Percentiles rank a stretch among this genome's conserved stretches.
These are phyloP conservation scores for Steinernema scapterisci DNA, from an alignment of 2,888 invertebrate genomes.

Conservation along the genomic window DNA sequence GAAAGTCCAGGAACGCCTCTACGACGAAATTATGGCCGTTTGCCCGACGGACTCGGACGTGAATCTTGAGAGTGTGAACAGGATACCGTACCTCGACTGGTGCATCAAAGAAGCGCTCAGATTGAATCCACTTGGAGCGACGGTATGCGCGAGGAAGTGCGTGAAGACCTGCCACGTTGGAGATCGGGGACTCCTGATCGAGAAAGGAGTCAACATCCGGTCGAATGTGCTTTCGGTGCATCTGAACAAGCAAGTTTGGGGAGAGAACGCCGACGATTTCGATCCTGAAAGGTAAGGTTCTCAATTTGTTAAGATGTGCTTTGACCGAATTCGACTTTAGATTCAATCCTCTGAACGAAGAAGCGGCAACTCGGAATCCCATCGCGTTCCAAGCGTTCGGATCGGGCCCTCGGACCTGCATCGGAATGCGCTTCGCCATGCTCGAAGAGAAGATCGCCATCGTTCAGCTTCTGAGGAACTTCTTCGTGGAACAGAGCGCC, in stretches of 20 bases:
- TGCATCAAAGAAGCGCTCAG: slow-evolving; percentile 46
- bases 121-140: slow-evolving; percentile 43
- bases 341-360: slow-evolving; percentile 24
- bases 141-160: slow-evolving; percentile 4
- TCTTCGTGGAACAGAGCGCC: slow-evolving; percentile 38
- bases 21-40: slow-evolving; percentile 65
- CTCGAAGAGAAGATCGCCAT: slow-evolving; percentile 61
- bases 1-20: slow-evolving; percentile 68
- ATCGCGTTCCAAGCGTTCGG: slow-evolving; percentile 47
- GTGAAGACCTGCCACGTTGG: slow-evolving; percentile 45
- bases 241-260: slow-evolving; percentile 57
- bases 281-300: slow-evolving; percentile 60
- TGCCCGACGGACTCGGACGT: slow-evolving; percentile 26
- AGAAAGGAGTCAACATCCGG: slow-evolving; percentile 52
- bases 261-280: slow-evolving; percentile 56
- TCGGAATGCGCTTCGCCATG: slow-evolving; percentile 58
- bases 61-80: slow-evolving; percentile 25
- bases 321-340: too few species aligned
- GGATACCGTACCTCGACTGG: slow-evolving; percentile 32
- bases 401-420: slow-evolving; percentile 58
- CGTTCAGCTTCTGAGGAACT: slow-evolving; percentile 50
- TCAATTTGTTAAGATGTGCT: too few species aligned
- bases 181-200: slow-evolving; percentile 38
- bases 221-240: slow-evolving; percentile 59
- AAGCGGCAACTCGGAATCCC: slow-evolving; percentile 1